Conservation (phyloP, 2,797 vertebrate genomes). For the Melopsittacus undulatus region DNA sequence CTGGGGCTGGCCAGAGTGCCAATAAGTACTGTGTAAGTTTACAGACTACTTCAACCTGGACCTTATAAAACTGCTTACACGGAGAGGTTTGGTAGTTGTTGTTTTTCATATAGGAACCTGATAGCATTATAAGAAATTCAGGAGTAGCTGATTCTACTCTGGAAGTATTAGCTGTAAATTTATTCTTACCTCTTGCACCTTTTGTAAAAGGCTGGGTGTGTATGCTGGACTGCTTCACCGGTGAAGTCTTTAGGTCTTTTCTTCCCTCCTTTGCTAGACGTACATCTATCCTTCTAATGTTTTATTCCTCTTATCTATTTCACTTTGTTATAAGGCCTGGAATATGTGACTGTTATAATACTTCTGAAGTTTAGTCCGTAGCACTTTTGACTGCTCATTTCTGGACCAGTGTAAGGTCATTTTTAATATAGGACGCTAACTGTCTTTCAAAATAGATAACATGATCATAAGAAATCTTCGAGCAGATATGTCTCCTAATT, state of each 20-base stretch:
- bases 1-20: rapidly evolving
- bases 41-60: neutral
- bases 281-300: neutral
- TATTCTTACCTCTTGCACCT: neutral
- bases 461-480: neutral
- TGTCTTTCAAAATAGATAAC: neutral
- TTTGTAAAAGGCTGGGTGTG: neutral
- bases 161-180: neutral
- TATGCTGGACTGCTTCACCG: neutral
- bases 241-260: neutral
- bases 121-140: neutral
- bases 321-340: neutral
- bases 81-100: neutral
- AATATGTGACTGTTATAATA: neutral
- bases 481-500: neutral
- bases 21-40: neutral
- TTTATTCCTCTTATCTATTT: neutral
- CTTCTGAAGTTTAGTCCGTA: neutral
- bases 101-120: neutral
- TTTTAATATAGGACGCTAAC: neutral
- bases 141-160: neutral
- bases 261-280: neutral
- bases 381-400: neutral
- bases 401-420: neutral
- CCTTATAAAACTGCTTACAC: neutral